Percentiles rank a stretch among this genome's conserved stretches.
These are phyloP conservation scores for Eupithecia pulchellata DNA, from an alignment of 2,888 invertebrate species.

Conservation along the genomic window DNA sequence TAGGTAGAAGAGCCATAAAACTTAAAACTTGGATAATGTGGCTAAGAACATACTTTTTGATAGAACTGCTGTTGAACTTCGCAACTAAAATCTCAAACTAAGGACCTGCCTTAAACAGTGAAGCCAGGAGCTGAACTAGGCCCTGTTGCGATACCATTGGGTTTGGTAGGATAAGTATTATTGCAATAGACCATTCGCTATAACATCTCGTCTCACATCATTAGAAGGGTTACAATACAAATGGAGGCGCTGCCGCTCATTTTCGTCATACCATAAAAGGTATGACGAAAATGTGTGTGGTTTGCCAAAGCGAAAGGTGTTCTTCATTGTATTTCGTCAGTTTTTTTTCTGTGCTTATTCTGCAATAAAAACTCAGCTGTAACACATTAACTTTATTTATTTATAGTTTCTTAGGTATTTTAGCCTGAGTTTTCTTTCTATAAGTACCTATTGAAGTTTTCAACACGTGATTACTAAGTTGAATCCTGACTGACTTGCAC, in stretches of 20 bases:
- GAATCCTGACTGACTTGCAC: too few relatives aligned
- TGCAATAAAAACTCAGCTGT: neutral
- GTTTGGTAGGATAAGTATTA: conserved; percentile 16
- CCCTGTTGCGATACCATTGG: conserved; percentile 2
- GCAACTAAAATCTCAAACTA: neutral
- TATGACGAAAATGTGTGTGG: too few relatives aligned
- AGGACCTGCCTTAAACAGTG: neutral
- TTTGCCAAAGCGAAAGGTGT: neutral
- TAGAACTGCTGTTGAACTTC: neutral
- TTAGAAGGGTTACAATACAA: conserved; percentile 38
- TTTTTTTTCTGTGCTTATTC: neutral
- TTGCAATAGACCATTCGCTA: conserved; percentile 17
- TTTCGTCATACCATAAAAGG: neutral
- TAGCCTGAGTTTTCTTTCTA: too few relatives aligned
- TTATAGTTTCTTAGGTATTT: too few relatives aligned
- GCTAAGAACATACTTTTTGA: neutral
- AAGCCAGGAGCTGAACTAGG: neutral
- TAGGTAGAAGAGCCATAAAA: neutral
- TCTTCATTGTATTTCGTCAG: neutral
- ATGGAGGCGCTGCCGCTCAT: conserved; percentile 12
- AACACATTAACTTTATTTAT: too few relatives aligned
- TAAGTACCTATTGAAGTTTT: too few relatives aligned
- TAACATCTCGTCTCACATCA: conserved; percentile 30
- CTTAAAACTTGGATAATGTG: neutral
- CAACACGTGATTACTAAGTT: too few relatives aligned